Base-by-base conservation (phyloP, 2,113 vertebrate species). In the Cyphomyrus plagiostoma region DNA sequence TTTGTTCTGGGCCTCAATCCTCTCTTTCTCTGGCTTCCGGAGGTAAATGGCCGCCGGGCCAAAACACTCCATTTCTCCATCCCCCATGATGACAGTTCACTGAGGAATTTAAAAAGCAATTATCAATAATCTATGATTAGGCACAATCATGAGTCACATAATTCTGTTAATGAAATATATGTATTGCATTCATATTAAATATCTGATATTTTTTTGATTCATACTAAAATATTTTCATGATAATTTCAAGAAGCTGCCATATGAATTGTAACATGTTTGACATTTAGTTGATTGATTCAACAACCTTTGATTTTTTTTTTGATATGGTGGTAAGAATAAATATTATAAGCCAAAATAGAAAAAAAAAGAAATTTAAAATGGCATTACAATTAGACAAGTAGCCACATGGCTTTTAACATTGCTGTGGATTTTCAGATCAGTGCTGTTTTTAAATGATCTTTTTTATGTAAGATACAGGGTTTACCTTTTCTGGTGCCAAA, bases 1-100 rank as follows among this genome's bases (percentile, higher is more conserved):
- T 77, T 91, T 94, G 53, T 0, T 56, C 53, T 56, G 53, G 53
- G 53, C 53, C 4, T 56, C 53, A 56, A 0, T 56, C 19, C 53
- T 21, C 53, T 56, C 53, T 56, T 56, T 56, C 53, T 56, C 53
- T 56, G 53, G 53, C 46, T 98, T 98, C 1, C 97, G 95, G 93
- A 99, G 97, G 90, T 91, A 98, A 0, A 97, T 83, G 90, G 97
- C 96, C 0, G 97, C 97, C 42, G 90, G 91, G 91, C 97, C 97
- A 90, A 96, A 98, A 56, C 92, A 49, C 0, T 97, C 95, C 97
- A 99, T 98, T 21, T 56, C 17, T 98, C 98, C 0, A 0, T 99
- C 96, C 0, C 96, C 96, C 97, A 98, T 98, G 94, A 50, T 91
- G 92, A 90, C 89, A 0, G 91, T 92, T 94, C 92, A 91, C 93